Percentiles rank a stretch among this genome's conserved stretches.
phyloP scores from a whole-genome alignment of 2,797 vertebrate genomes.

The Helarctos malayanus region DNA sequence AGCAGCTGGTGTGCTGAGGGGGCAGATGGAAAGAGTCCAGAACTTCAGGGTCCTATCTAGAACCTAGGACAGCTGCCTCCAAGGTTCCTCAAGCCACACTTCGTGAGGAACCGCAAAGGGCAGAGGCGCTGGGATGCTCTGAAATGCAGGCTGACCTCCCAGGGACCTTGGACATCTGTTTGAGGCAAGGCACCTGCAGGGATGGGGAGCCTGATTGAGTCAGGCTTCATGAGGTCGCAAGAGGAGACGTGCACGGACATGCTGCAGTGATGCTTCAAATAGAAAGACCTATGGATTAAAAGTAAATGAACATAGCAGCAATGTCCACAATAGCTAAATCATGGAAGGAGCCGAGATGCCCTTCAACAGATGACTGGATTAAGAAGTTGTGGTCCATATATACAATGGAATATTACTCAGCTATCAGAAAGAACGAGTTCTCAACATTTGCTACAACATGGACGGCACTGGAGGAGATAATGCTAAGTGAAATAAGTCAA shows the following conservation, averaged over 20 bases:
- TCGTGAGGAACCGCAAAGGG: background rate
- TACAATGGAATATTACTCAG: no score
- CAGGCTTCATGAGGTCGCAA: background rate
- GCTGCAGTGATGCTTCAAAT: background rate
- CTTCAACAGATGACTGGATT: no score
- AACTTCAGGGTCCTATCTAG: background rate
- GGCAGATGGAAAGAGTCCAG: background rate
- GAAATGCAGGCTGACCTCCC: background rate
- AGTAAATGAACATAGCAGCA: background rate
- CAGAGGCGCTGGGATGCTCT: background rate
- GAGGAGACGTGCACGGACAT: background rate
- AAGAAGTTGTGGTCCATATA: no score
- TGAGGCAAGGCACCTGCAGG: background rate
- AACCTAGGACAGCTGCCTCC: background rate
- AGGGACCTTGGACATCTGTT: background rate
- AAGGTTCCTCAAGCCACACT: background rate
- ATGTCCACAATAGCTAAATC: no score
- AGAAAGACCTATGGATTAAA: background rate
- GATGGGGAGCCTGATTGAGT: background rate
- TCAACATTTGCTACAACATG: no score
- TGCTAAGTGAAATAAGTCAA: no score
- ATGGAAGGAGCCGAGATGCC: no score
- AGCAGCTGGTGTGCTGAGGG: background rate
- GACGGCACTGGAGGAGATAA: no score
- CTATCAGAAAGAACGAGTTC: no score